Evolutionary conservation across 2,797 vertebrate species (phyloP).

Genomic region (Dendrocincla tyrannina): DNA sequence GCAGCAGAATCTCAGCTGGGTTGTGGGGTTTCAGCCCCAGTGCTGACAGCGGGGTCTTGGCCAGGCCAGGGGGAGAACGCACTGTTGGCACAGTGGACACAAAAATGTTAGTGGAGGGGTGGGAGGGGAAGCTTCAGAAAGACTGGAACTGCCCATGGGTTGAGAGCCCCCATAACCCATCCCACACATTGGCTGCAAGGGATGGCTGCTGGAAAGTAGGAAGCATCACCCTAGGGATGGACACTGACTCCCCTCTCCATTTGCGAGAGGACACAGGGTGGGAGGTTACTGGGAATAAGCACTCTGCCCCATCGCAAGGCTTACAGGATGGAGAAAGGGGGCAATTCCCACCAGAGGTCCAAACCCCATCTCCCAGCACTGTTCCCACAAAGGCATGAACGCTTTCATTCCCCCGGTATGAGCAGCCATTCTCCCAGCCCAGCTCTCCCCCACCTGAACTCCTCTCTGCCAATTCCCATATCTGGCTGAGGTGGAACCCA

Average conservation of each 20-base stretch:
- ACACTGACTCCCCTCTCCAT: not conserved
- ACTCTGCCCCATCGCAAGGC: not conserved
- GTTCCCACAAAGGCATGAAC: not conserved
- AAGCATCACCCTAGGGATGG: not conserved
- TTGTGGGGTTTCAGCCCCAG: conserved; percentile 96
- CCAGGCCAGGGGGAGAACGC: conserved; percentile 94
- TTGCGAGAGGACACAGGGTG: accelerated
- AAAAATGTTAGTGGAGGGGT: not conserved
- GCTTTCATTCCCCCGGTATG: not conserved
- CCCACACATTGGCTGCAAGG: not conserved
- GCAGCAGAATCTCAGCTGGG: conserved; percentile 89
- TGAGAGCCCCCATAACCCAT: not conserved
- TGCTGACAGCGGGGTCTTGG: conserved; percentile 94
- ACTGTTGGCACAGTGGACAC: conserved; percentile 67
- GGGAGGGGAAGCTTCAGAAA: not conserved
- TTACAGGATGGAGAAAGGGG: not conserved
- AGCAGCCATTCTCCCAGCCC: not conserved
- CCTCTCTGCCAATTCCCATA: not conserved
- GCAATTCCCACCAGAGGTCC: not conserved
- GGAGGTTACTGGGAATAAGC: not conserved
- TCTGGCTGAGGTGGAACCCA: not conserved
- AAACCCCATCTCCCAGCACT: not conserved
- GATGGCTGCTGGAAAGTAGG: not conserved
- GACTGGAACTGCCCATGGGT: not conserved
- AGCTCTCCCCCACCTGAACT: not conserved